A percentile compares a stretch with the other conserved stretches of the same genome.
phyloP scores from a whole-genome alignment of 2,888 invertebrate species.

The Rhorus exstirpatorius region DNA sequence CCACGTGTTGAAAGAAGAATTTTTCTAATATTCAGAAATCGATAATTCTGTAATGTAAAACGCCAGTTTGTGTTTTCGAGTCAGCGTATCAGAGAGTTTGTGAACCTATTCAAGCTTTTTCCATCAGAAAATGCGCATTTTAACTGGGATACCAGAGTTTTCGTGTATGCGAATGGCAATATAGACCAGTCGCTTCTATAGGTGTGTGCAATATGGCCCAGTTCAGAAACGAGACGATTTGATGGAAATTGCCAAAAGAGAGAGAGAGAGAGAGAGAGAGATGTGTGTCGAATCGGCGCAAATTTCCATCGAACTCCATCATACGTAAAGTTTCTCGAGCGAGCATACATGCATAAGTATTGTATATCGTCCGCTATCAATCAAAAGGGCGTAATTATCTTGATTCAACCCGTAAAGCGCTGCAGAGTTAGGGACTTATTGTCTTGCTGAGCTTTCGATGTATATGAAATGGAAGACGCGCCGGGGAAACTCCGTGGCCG shows the following conservation, averaged over 20 bases:
- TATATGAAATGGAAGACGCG: constrained; percentile 23
- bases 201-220: constrained; percentile 51
- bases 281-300: constrained; percentile 69
- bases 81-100: too few relatives aligned
- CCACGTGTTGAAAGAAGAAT: too few relatives aligned
- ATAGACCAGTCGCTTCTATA: neutral
- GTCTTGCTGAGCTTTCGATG: neutral
- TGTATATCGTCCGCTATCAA: neutral
- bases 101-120: too few relatives aligned
- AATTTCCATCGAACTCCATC: constrained; percentile 74
- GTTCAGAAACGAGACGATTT: constrained; percentile 52
- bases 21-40: too few relatives aligned
- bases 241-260: constrained; percentile 25
- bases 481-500: constrained; percentile 1
- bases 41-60: too few relatives aligned
- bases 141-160: constrained; percentile 1
- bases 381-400: constrained; percentile 21
- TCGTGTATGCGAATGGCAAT: neutral
- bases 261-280: constrained; percentile 34
- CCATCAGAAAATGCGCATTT: constrained; percentile 3
- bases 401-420: neutral
- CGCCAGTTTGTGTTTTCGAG: too few relatives aligned
- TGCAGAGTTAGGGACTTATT: constrained; percentile 2
- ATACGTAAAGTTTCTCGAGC: constrained; percentile 70
- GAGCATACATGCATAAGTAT: neutral